Evolutionary conservation across 2,888 invertebrate species (phyloP).

Genomic region (Nipponacmea schrenckii): DNA sequence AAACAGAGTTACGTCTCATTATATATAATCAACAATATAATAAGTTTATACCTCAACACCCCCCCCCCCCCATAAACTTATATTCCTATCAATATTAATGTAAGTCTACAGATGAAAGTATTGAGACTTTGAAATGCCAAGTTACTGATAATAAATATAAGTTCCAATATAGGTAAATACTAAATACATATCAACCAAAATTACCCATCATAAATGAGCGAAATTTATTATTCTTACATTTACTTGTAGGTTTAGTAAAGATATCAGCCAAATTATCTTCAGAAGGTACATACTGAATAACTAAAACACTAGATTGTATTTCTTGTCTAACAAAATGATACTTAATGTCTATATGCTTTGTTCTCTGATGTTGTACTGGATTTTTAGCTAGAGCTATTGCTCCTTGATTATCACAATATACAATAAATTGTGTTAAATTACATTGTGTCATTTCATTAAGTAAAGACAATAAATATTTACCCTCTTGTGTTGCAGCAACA

Average conservation of each 20-base stretch:
- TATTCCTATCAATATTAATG: no score
- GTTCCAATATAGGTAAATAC: no score
- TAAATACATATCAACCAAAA: no score
- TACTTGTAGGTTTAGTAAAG: not conserved
- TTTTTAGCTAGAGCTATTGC: slow-evolving; percentile 26
- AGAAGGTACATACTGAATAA: not conserved
- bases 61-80: no score
- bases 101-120: no score
- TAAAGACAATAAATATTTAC: not conserved
- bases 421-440: not conserved
- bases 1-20: no score
- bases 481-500: slow-evolving; percentile 31
- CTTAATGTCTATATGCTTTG: slow-evolving; percentile 39
- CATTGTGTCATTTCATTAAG: not conserved
- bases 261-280: slow-evolving; percentile 7
- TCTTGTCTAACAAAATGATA: slow-evolving; percentile 32
- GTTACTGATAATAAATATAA: no score
- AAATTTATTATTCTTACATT: no score
- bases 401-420: slow-evolving; percentile 32
- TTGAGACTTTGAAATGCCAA: no score
- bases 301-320: not conserved
- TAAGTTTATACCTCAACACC: no score
- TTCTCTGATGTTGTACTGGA: slow-evolving; percentile 28
- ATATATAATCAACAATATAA: no score
- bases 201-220: no score